phyloP scores from a whole-genome alignment of 2,888 invertebrate genomes.

The Metacarcinus magister region DNA sequence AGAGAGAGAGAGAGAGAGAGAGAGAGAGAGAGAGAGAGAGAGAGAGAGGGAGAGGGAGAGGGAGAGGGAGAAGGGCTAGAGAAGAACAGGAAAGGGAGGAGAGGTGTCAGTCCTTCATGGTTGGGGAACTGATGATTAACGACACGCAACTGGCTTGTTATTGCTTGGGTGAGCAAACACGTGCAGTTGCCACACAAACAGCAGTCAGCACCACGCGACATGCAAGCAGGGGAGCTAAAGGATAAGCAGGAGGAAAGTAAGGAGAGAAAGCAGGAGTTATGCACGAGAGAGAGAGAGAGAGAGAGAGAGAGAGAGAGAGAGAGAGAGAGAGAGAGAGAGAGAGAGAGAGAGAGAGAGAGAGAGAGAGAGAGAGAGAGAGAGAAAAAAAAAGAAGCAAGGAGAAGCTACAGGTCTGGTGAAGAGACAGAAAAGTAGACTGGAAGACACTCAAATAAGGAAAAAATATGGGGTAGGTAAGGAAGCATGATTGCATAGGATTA shows the following conservation, averaged over 20 bases:
- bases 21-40: constrained; percentile 27
- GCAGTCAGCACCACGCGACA: neutral
- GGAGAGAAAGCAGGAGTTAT: neutral
- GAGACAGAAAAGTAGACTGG: neutral
- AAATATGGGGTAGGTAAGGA: neutral
- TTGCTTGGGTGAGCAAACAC: neutral
- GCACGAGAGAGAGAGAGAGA: neutral
- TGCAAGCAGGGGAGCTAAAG: neutral
- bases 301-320: neutral
- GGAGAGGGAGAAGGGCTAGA: neutral
- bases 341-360: constrained; percentile 26
- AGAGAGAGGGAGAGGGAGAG: neutral
- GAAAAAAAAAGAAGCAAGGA: neutral
- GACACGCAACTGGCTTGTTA: constrained; percentile 26
- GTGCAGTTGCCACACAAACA: constrained; percentile 21
- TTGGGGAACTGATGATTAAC: neutral
- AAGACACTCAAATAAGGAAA: neutral
- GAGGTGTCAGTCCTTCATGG: neutral
- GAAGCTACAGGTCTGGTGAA: no score
- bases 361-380: neutral
- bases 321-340: neutral
- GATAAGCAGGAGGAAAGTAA: no score
- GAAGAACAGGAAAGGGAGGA: neutral
- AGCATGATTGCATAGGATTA: no score
- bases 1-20: neutral